Evolutionary conservation across 2,888 invertebrate genomes (phyloP).

Genomic region (Amblyjoppa fuscipennis): DNA sequence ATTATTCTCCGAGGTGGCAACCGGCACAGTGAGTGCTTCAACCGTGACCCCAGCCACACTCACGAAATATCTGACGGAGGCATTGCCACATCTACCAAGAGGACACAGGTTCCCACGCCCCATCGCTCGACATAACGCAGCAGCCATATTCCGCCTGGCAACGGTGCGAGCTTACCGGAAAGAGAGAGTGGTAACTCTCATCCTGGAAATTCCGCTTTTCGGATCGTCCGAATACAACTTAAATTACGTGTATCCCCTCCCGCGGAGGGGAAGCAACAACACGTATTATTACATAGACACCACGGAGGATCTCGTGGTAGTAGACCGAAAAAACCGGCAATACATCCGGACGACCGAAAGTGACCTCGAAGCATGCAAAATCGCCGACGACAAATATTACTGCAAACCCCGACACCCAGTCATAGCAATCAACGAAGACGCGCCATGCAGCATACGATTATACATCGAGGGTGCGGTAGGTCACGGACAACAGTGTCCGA

Average conservation of each 20-base stretch:
- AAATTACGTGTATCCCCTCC: neutral
- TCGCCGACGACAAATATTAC: neutral
- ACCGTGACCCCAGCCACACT: too few relatives aligned
- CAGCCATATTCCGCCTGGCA: neutral
- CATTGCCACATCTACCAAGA: neutral
- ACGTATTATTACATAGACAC: neutral
- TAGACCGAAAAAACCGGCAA: neutral
- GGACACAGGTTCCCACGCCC: neutral
- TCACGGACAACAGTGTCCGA: too few relatives aligned
- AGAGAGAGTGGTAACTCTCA: neutral
- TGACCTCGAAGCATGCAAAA: neutral
- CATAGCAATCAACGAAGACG: neutral
- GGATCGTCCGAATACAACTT: neutral
- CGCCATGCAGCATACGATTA: too few relatives aligned
- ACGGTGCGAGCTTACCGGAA: neutral
- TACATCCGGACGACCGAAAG: neutral
- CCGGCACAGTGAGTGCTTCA: too few relatives aligned
- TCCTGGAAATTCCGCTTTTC: neutral
- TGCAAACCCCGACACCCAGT: neutral
- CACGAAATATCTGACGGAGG: neutral
- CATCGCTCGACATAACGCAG: neutral
- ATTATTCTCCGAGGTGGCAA: too few relatives aligned
- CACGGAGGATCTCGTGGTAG: neutral
- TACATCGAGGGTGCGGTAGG: too few relatives aligned
- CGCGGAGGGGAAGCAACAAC: neutral